Base-by-base conservation (phyloP, 2,797 vertebrate species). In the Melanitta fusca region DNA sequence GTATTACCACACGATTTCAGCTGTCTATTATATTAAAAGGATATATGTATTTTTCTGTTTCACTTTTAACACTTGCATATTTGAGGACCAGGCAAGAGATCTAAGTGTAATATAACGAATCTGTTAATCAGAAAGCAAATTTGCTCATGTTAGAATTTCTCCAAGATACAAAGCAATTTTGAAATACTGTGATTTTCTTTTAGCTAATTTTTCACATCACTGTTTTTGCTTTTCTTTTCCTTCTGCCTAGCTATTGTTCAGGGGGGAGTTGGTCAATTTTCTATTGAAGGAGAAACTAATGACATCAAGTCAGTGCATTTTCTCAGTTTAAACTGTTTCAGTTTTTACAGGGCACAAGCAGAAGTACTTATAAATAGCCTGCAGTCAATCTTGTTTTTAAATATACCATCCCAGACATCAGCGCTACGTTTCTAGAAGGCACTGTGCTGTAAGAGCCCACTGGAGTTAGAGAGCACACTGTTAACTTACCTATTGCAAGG, bases 331-430 rank as follows among this genome's bases (percentile, higher is more conserved):
- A 94, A 43, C 45, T 20, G 65, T 65, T 60, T 80, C 39, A n/a
- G 16, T 56, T 96, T 49, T 45, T 73, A 68, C 11, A 74, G 65
- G 78, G 66, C 73, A 85, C 38, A 88, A 72, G 64, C 51, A 91
- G 30, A 85, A 91, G 39, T 45, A 36, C 39, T 96, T 91, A 84
- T 53, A 93, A 95, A 91, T 75, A 79, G 56, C 51, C 43, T 66
- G n/a, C 78, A 94, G 91, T 66, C 66, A 91, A 41, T 92, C 85
- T 88, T 70, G 30, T 5, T 92, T 93, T 96, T 75, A 88, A 81
- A 90, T 88, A 73, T 11, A 70, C 71, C 82, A 94, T 60, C 70
- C 66, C n/a, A 73, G 90, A 79, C 51, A 91, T 75, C 70, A 91
- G 74, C 78, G 89, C 69, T 39, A 51, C 71, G 77, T 86, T 73